phyloP scores from a whole-genome alignment of 1,140 invertebrate species.

The Drosophila sturtevanti region DNA sequence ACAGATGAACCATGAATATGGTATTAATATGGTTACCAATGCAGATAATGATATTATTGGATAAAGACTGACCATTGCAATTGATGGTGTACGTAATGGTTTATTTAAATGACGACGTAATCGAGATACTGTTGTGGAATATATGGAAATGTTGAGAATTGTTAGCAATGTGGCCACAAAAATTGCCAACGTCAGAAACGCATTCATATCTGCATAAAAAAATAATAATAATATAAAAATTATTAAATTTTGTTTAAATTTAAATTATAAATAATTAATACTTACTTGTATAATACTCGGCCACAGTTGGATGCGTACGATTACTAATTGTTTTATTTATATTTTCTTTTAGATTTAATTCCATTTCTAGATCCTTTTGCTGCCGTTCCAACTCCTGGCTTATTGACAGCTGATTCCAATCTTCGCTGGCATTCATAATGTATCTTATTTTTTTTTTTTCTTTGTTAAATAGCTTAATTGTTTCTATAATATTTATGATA shows the following conservation, averaged over 20 bases:
- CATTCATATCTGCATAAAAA: slow-evolving; percentile 64
- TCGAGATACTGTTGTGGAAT: slow-evolving; percentile 55
- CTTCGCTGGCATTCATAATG: slow-evolving; percentile 54
- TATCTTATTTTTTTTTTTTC: slow-evolving; percentile 4
- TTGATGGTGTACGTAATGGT: slow-evolving; percentile 52
- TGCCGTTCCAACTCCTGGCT: slow-evolving; percentile 23
- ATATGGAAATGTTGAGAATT: slow-evolving; percentile 75
- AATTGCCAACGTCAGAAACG: slow-evolving; percentile 70
- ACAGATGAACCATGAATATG: slow-evolving; percentile 73
- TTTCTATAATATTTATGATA: slow-evolving; percentile 27
- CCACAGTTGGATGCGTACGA: slow-evolving; percentile 52
- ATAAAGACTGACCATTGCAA: slow-evolving; percentile 68
- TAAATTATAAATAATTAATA: too few relatives aligned
- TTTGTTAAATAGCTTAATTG: background rate
- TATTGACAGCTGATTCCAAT: slow-evolving; percentile 24
- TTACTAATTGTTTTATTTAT: slow-evolving; percentile 28
- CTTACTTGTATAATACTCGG: slow-evolving; percentile 75
- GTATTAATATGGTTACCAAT: slow-evolving; percentile 69
- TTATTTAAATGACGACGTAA: slow-evolving; percentile 59
- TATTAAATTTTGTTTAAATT: too few relatives aligned
- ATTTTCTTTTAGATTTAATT: slow-evolving; percentile 22
- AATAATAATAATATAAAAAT: too few relatives aligned
- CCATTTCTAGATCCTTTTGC: slow-evolving; percentile 32
- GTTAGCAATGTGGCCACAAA: slow-evolving; percentile 67
- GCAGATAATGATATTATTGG: slow-evolving; percentile 74